Evolutionary conservation across 2,797 vertebrate species (phyloP), one percentile per base, ranked within the genome.

Genomic region (Crypturellus tataupa): DNA sequence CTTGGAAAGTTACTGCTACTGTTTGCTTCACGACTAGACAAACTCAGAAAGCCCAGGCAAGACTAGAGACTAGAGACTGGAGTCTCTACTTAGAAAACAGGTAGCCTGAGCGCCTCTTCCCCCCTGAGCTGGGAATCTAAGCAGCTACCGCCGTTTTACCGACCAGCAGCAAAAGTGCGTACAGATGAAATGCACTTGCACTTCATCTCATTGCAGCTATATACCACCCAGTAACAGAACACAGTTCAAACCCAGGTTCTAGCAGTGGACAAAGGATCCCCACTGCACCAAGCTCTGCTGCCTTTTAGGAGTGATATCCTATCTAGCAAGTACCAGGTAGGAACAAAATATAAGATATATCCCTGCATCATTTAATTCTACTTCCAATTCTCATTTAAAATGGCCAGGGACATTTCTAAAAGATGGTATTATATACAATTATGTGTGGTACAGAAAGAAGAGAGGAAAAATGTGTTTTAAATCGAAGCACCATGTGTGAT

Each of bases 101-200:
- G 0, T 40, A 65, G 67, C 0, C 0, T 23, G 76, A 49, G 10
- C 7, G 5, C 39, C 47, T 56, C 19, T 58, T 79, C 24, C 55
- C 37, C 25, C 12, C 12, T 47, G 72, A 56, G 3, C 25, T 89
- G 40, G 82, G 49, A 49, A 39, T 40, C 0, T 0, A 78, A 93
- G 70, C 8, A 39, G 37, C 37, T 39, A 39, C 37, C 37, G 10
- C 37, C 37, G 8, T 39, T 39, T 39, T 39, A 39, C 37, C 10
- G 37, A 39, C 37, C 37, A 39, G 37, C 37, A 39, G 37, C 37
- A 39, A 39, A 39, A 39, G 37, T 39, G 37, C 37, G 46, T 19
- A 81, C 14, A 63, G 79, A 80, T 71, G 39, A 91, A 63, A 51
- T 71, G 65, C 73, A 73, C 46, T 79, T 75, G 70, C 3, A 56